Evolutionary conservation across 2,888 invertebrate genomes (phyloP).

Genomic region (Phanerotoma sp.): DNA sequence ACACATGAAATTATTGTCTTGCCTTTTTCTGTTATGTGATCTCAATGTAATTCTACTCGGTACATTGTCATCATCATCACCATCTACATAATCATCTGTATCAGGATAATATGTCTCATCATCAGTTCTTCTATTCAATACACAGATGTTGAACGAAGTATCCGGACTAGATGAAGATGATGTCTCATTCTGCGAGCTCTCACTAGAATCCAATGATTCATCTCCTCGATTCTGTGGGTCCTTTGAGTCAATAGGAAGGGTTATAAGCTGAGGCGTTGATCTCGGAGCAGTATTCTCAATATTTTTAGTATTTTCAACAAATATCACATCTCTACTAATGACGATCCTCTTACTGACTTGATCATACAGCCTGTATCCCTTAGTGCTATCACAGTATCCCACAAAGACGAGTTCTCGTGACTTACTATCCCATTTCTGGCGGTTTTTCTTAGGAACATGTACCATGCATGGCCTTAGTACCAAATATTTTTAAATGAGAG

Average conservation of each 20-base stretch:
- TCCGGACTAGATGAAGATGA: background rate
- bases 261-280: no score
- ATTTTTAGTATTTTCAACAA: no score
- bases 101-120: no score
- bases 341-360: no score
- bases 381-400: slow-evolving; percentile 26
- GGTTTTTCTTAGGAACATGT: no score
- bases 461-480: no score
- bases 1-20: background rate
- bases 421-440: slow-evolving; percentile 22
- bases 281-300: no score
- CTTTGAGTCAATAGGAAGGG: no score
- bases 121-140: no score
- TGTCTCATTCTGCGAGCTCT: background rate
- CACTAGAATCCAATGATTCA: slow-evolving; percentile 31
- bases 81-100: background rate
- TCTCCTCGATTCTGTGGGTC: slow-evolving; percentile 25
- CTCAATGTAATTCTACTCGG: background rate
- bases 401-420: slow-evolving; percentile 14
- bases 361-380: slow-evolving; percentile 27
- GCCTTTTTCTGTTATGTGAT: background rate
- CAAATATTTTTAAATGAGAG: slow-evolving; percentile 48
- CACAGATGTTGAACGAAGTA: no score
- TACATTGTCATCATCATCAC: background rate
- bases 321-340: no score